A percentile compares a stretch with the other conserved stretches of the same genome.
Evolutionary conservation across 2,888 invertebrate species (phyloP).

Genomic region (Troides aeacus): DNA sequence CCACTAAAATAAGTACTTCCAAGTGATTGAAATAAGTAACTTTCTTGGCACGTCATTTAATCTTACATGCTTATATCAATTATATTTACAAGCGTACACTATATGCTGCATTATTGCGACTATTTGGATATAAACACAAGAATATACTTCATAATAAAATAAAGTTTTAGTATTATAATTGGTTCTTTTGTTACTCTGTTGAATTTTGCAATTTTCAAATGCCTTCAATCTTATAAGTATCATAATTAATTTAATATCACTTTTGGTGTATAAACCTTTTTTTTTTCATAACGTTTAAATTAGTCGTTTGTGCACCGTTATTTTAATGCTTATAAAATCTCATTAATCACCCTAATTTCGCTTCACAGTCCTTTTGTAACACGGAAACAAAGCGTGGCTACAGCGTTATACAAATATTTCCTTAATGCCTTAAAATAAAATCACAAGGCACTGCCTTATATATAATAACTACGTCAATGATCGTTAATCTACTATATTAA

Average conservation of each 20-base stretch:
- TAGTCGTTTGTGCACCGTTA: slow-evolving; percentile 30
- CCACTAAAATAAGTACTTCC: neutral
- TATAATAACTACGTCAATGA: neutral
- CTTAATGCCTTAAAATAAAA: slow-evolving; percentile 34
- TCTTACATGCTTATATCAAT: slow-evolving; percentile 22
- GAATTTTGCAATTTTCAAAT: slow-evolving; percentile 44
- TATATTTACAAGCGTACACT: slow-evolving; percentile 32
- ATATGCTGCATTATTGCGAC: slow-evolving; percentile 10
- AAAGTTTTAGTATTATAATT: slow-evolving; percentile 43
- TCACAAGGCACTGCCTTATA: slow-evolving; percentile 66
- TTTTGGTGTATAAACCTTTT: slow-evolving; percentile 42
- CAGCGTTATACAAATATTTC: slow-evolving; percentile 7
- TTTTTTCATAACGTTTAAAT: slow-evolving; percentile 25
- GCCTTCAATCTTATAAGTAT: slow-evolving; percentile 41
- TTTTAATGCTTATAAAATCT: slow-evolving; percentile 24
- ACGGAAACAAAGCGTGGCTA: neutral
- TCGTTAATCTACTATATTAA: neutral
- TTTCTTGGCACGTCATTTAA: slow-evolving; percentile 30
- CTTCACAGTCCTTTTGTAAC: neutral
- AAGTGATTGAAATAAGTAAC: neutral
- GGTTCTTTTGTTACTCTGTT: slow-evolving; percentile 52
- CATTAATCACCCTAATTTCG: slow-evolving; percentile 3
- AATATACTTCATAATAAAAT: slow-evolving; percentile 11
- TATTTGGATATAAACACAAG: slow-evolving; percentile 22
- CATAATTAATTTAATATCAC: slow-evolving; percentile 64